phyloP scores from a whole-genome alignment of 2,888 invertebrate genomes.

The Mystacides longicornis region DNA sequence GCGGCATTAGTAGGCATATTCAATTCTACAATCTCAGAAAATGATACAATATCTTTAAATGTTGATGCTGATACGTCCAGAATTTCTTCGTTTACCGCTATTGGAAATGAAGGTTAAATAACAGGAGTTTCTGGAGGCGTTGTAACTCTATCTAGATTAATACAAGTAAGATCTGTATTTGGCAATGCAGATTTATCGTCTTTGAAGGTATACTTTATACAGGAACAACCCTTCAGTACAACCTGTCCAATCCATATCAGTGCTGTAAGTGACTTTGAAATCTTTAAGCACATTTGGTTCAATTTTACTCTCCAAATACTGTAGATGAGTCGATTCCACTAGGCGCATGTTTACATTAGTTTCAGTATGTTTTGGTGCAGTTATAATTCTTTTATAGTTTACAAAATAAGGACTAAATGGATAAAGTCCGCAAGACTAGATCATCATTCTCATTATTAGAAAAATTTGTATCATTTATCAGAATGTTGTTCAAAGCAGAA shows the following conservation, averaged over 20 bases:
- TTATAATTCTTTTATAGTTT: background rate
- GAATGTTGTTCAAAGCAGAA: background rate
- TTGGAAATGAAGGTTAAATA: background rate
- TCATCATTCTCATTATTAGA: background rate
- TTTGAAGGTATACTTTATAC: background rate
- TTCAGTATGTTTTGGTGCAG: background rate
- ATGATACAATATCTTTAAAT: background rate
- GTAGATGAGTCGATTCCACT: background rate
- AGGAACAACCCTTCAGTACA: background rate
- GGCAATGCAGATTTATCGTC: background rate
- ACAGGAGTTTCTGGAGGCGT: background rate
- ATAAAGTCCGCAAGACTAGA: background rate
- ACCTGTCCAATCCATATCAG: background rate
- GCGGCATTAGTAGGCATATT: background rate
- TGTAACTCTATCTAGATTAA: background rate
- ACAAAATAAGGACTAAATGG: background rate
- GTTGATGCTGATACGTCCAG: background rate
- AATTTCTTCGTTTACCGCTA: background rate
- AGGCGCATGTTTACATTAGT: too few species aligned
- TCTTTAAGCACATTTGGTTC: background rate
- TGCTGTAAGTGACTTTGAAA: background rate
- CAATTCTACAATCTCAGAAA: background rate
- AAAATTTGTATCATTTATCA: background rate
- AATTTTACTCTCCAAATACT: background rate
- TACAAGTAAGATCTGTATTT: background rate